A percentile compares a stretch with the other conserved stretches of the same genome.
Evolutionary conservation across 2,113 vertebrate genomes (phyloP).

Genomic region (Arothron firmamentum): DNA sequence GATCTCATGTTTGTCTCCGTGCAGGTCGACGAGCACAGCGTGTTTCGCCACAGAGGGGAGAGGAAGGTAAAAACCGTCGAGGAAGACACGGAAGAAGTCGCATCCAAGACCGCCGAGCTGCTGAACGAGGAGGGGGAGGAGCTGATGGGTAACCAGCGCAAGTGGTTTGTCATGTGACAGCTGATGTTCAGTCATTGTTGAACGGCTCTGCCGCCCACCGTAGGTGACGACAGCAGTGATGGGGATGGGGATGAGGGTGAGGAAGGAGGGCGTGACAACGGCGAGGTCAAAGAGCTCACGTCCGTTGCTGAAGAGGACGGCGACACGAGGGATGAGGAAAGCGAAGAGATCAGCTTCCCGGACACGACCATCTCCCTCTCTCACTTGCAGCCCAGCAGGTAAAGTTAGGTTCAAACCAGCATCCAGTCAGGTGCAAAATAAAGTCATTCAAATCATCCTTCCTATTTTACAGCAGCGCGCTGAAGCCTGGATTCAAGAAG

Average conservation of each 20-base stretch:
- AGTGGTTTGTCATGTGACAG: not conserved
- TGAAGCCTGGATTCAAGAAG: constrained; percentile 66
- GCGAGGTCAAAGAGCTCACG: constrained; percentile 6
- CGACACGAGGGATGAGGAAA: constrained; percentile 30
- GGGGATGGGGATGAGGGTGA: constrained; percentile 64
- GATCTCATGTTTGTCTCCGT: not conserved
- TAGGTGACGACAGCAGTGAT: constrained; percentile 73
- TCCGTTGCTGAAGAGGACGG: constrained; percentile 12
- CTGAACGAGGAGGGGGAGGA: constrained; percentile 81
- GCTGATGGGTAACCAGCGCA: constrained; percentile 75
- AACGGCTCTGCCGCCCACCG: not conserved
- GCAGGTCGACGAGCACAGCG: constrained; percentile 90
- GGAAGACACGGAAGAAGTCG: constrained; percentile 83
- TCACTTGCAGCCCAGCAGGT: constrained; percentile 89
- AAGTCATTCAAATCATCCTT: not conserved
- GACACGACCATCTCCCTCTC: constrained; percentile 91
- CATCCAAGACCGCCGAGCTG: constrained; percentile 78
- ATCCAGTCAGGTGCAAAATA: not conserved
- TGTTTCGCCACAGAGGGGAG: constrained; percentile 88
- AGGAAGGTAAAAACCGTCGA: constrained; percentile 87
- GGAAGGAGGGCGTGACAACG: constrained; percentile 6
- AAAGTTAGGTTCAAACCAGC: not conserved
- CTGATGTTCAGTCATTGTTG: not conserved
- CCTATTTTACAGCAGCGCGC: constrained; percentile 46
- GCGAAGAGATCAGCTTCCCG: constrained; percentile 78